A percentile compares a stretch with the other conserved stretches of the same genome.
These are phyloP conservation scores for Lordiphosa stackelbergi DNA, from an alignment of 1,140 invertebrate species.

Conservation along the genomic window DNA sequence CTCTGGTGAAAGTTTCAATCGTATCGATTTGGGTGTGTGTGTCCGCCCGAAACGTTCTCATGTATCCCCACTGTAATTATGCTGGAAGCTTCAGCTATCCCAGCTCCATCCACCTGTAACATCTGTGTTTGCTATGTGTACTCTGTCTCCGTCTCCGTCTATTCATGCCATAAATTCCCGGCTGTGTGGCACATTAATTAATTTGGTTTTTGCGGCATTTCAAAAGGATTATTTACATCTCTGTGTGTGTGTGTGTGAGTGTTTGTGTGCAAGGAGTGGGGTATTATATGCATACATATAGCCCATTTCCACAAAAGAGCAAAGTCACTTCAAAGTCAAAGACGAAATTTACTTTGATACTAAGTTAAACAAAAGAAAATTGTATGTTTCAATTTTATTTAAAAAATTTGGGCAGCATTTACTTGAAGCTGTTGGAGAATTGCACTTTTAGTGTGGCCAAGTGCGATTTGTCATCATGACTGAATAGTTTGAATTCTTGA, in stretches of 20 bases:
- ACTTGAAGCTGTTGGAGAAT: too few species aligned
- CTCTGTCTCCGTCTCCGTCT: conserved; percentile 20
- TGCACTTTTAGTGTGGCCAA: too few species aligned
- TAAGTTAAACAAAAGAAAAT: too few species aligned
- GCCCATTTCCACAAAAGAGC: not conserved
- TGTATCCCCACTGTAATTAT: conserved; percentile 34
- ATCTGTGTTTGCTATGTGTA: conserved; percentile 36
- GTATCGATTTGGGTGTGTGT: conserved; percentile 42
- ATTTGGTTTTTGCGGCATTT: conserved; percentile 70
- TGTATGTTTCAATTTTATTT: too few species aligned
- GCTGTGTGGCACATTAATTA: conserved; percentile 73
- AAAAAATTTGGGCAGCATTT: too few species aligned
- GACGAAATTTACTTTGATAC: too few species aligned
- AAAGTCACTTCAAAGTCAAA: conserved; percentile 4
- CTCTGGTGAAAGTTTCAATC: conserved; percentile 50
- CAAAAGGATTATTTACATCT: conserved; percentile 65
- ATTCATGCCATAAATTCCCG: conserved; percentile 68
- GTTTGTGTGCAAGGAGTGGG: not conserved
- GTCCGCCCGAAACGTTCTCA: conserved; percentile 5
- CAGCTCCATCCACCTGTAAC: conserved; percentile 47
- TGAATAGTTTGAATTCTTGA: too few species aligned
- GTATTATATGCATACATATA: too few species aligned
- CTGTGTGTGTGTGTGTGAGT: not conserved
- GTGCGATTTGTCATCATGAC: too few species aligned
- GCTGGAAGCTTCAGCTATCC: conserved; percentile 11